These are phyloP conservation scores for Gallinago nigripennis DNA, from an alignment of 2,797 vertebrate genomes.

Conservation along the genomic window DNA sequence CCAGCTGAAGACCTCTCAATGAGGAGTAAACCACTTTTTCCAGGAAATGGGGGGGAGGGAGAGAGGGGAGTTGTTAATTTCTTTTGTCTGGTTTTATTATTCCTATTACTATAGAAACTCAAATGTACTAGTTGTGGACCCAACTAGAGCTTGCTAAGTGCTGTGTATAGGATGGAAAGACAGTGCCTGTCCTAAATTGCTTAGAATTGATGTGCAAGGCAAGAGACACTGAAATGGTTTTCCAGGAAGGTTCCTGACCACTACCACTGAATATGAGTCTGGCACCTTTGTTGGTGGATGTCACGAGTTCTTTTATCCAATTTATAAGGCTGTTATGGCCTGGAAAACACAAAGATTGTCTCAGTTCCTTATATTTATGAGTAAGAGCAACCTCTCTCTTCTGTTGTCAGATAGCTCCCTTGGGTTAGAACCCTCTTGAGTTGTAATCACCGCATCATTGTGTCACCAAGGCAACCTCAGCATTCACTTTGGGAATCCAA, in stretches of 20 bases:
- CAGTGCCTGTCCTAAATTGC: not conserved
- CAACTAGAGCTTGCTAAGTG: not conserved
- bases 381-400: not conserved
- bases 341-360: not conserved
- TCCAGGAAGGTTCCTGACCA: not conserved
- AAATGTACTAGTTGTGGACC: not conserved
- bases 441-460: not conserved
- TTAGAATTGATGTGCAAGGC: not conserved
- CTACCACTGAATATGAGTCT: not conserved
- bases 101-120: not conserved
- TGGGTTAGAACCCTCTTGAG: constrained; percentile 12
- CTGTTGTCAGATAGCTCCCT: not conserved
- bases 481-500: not conserved
- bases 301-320: not conserved
- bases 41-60: not conserved
- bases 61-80: too few relatives aligned
- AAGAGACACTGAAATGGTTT: not conserved
- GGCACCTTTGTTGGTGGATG: not conserved
- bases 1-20: not conserved
- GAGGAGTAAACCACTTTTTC: not conserved
- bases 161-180: not conserved
- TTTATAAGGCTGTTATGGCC: not conserved
- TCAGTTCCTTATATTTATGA: not conserved
- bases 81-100: not conserved
- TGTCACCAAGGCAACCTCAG: constrained; percentile 60